phyloP scores from a whole-genome alignment of 2,113 vertebrate genomes.

The Ochotona curzoniae region DNA sequence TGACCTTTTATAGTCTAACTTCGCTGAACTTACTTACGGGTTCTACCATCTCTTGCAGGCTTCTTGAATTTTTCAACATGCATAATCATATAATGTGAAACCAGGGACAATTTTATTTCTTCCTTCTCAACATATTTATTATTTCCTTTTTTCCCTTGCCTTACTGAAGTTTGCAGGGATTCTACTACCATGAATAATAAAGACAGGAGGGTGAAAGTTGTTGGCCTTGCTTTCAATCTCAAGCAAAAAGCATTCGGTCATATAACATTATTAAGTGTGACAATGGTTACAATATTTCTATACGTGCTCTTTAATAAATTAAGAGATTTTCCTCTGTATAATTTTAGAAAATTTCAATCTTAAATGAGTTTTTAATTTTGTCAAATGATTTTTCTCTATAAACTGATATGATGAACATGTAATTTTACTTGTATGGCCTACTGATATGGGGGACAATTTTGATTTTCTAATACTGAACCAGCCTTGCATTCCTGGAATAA shows the following conservation, averaged over 20 bases:
- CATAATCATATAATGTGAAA: conserved; percentile 30
- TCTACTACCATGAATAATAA: neutral
- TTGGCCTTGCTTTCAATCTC: neutral
- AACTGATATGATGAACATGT: neutral
- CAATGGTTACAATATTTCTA: neutral
- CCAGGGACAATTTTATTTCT: neutral
- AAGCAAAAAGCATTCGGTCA: neutral
- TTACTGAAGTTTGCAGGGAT: neutral
- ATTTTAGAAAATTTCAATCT: neutral
- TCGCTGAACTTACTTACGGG: neutral
- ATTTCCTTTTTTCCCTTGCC: neutral
- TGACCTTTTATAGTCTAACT: neutral
- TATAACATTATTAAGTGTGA: neutral
- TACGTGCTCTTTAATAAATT: neutral
- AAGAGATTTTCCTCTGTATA: neutral
- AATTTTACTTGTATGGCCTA: conserved; percentile 6
- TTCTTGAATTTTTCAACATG: neutral
- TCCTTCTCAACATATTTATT: neutral
- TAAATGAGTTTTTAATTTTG: neutral
- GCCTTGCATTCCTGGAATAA: conserved; percentile 16
- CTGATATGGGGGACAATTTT: neutral
- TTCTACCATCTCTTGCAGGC: neutral
- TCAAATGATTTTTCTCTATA: conserved; percentile 32
- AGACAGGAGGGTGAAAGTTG: neutral
- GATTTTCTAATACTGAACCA: conserved; percentile 11